Base-by-base conservation (phyloP, 2,888 invertebrate genomes). In the Epinotia demarniana region DNA sequence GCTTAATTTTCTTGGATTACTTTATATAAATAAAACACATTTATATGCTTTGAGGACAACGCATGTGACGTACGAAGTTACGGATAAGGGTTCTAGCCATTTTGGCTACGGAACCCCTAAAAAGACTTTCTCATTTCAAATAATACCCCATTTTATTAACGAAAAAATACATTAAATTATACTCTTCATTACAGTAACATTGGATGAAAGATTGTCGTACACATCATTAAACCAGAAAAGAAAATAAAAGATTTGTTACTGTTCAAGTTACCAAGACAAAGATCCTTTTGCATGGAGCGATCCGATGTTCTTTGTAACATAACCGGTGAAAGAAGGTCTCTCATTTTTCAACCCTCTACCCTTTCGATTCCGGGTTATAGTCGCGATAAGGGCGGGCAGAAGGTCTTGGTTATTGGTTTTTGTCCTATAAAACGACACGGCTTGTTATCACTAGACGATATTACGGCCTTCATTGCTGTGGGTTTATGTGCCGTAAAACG, bases 401-500 rank as follows among this genome's bases (percentile, higher is more conserved):
- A 78, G 85, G 60, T 81, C 84, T 78, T 63, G 16, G n/a, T 74
- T 73, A 77, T 79, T 84, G 85, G 85, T 75, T 77, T 71, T 69
- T 43, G 73, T 68, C 78, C 78, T 75, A 78, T 84, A 81, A 84
- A 84, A 85, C 77, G 78, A 80, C 80, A 79, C 81, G 83, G 77
- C 84, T 85, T 86, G 85, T 87, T 87, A 87, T 86, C 86, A 87
- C 84, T 84, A 83, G 83, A 80, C 79, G 77, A 84, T 84, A 83
- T 83, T 80, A 80, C 77, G 64, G 73, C 72, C 74, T 72, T 72
- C 78, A 69, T 80, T 80, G 82, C 82, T 80, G 77, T 57, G 79
- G 85, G 81, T 86, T 88, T 88, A 89, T 87, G 83, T 80, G 80
- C 79, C 80, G 81, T 89, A 89, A 88, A 89, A 82, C 75, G 73